Evolutionary conservation across 2,113 vertebrate genomes (phyloP).

Genomic region (Neodontobutis hainanensis): DNA sequence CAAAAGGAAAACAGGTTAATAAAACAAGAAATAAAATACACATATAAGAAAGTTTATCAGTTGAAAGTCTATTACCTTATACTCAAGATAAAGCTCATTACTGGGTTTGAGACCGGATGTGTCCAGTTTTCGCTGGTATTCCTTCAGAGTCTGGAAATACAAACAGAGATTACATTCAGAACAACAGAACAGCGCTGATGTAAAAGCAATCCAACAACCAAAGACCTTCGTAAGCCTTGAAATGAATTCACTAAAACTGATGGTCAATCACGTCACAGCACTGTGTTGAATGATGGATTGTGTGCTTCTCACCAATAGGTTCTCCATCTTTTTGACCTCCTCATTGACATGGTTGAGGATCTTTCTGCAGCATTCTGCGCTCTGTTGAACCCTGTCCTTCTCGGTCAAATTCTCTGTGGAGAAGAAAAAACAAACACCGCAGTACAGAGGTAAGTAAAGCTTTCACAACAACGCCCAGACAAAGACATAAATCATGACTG

Average conservation of each 20-base stretch:
- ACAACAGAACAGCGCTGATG: conserved; percentile 7
- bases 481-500: conserved; percentile 40
- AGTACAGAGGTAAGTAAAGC: conserved; percentile 24
- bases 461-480: conserved; percentile 28
- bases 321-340: conserved; percentile 88
- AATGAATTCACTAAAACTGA: conserved; percentile 38
- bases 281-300: conserved; percentile 37
- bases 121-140: conserved; percentile 90
- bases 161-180: conserved; percentile 42
- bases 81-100: conserved; percentile 81
- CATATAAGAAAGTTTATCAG: not conserved
- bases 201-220: conserved; percentile 26
- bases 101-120: conserved; percentile 87
- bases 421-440: conserved; percentile 26
- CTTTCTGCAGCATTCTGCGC: conserved; percentile 87
- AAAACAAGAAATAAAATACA: not conserved
- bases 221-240: conserved; percentile 37
- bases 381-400: conserved; percentile 71
- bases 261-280: conserved; percentile 36
- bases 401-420: conserved; percentile 63
- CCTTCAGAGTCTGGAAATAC: conserved; percentile 81
- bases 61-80: conserved; percentile 53
- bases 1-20: not conserved
- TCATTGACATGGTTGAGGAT: conserved; percentile 92
- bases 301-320: conserved; percentile 84